These are phyloP conservation scores for Cephus sareptanus DNA, from an alignment of 2,888 invertebrate species.

Conservation along the genomic window DNA sequence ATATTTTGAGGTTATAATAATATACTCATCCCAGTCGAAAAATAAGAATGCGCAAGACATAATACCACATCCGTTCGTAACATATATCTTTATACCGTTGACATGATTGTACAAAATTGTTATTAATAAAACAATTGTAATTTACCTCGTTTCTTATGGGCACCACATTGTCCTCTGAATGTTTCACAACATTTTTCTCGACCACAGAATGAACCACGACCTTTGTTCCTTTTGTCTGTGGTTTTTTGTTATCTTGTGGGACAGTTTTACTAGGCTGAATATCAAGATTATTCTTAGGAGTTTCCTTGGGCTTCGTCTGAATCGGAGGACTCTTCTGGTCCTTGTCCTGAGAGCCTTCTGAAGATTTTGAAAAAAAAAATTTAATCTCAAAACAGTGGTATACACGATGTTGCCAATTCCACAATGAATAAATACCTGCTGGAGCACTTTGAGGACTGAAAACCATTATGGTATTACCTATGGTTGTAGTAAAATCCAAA, in stretches of 20 bases:
- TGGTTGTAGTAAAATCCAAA: conserved; percentile 92
- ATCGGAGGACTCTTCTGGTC: conserved; percentile 42
- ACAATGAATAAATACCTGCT: conserved; percentile 67
- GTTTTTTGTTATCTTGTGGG: conserved; percentile 54
- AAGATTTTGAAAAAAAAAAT: background rate
- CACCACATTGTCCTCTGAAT: conserved; percentile 37
- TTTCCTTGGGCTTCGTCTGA: conserved; percentile 56
- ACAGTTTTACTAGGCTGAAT: conserved; percentile 61
- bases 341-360: conserved; percentile 14
- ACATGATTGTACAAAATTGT: background rate
- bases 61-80: background rate
- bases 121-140: background rate
- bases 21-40: background rate
- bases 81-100: background rate
- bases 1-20: background rate
- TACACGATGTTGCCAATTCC: conserved; percentile 26
- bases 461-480: conserved; percentile 94
- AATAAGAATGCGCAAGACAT: background rate
- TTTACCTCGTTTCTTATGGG: conserved; percentile 42
- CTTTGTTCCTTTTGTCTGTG: conserved; percentile 47
- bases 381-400: background rate
- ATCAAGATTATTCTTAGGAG: conserved; percentile 49
- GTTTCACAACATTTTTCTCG: conserved; percentile 47
- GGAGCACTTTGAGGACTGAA: conserved; percentile 90
- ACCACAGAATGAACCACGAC: conserved; percentile 56